Conservation (phyloP, 2,888 invertebrate species). For the Stenodera caucasica region DNA sequence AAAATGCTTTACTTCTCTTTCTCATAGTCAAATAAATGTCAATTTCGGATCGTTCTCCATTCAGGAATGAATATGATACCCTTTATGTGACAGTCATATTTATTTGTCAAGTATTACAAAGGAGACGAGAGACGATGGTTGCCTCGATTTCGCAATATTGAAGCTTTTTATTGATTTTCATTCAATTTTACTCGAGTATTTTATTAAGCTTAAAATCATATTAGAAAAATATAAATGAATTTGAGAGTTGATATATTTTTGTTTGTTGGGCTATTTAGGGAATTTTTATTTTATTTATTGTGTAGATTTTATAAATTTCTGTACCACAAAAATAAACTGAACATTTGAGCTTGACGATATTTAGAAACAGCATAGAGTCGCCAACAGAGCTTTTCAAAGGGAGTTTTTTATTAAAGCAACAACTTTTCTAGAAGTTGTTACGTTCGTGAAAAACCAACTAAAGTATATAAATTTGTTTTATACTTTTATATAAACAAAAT, state of each 20-base stretch:
- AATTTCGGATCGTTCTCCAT: slow-evolving; percentile 36
- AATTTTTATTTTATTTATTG: background rate
- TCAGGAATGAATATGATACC: slow-evolving; percentile 35
- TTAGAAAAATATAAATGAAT: no score
- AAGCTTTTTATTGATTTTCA: background rate
- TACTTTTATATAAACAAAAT: slow-evolving; percentile 20
- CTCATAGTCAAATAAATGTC: slow-evolving; percentile 40
- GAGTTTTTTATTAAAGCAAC: background rate
- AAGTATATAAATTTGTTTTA: slow-evolving; percentile 2
- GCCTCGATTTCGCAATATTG: background rate
- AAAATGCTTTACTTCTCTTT: slow-evolving; percentile 34
- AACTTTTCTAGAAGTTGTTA: slow-evolving; percentile 3
- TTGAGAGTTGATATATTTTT: no score
- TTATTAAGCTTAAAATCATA: slow-evolving; percentile 2
- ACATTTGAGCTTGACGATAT: slow-evolving; percentile 3
- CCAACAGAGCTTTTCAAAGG: slow-evolving; percentile 3
- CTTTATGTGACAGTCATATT: slow-evolving; percentile 35
- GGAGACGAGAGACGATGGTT: background rate
- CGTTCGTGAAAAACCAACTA: background rate
- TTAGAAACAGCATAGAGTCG: slow-evolving; percentile 4
- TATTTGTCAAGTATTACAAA: slow-evolving; percentile 29
- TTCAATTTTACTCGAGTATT: background rate
- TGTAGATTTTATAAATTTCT: background rate
- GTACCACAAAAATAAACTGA: background rate
- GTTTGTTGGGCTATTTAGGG: no score